These are phyloP conservation scores for Drosophila picticornis DNA, from an alignment of 2,888 invertebrate species.

Conservation along the genomic window DNA sequence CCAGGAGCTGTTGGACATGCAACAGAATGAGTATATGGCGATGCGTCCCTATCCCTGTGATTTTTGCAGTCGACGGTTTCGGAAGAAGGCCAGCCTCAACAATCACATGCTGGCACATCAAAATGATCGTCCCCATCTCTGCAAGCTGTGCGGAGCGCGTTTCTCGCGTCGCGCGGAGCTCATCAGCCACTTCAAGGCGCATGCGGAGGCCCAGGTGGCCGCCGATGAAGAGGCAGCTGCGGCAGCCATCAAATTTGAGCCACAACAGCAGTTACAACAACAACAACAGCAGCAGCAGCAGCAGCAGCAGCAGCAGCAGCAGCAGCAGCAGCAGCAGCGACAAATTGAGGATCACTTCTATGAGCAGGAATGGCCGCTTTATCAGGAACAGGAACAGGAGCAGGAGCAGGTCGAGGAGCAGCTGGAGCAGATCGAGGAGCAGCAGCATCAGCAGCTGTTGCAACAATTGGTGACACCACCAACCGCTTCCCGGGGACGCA, in stretches of 20 bases:
- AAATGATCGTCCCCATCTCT: conserved; percentile 92
- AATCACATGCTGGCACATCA: conserved; percentile 95
- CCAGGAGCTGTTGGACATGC: conserved; percentile 88
- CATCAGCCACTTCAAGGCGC: conserved; percentile 93
- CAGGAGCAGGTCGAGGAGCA: conserved; percentile 29
- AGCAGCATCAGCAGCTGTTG: conserved; percentile 38
- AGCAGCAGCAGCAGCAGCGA: conserved; percentile 54
- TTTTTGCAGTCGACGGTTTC: conserved; percentile 93
- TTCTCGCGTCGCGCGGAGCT: conserved; percentile 92
- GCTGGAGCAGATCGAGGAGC: conserved; percentile 3
- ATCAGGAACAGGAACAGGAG: conserved; percentile 49
- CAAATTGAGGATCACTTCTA: conserved; percentile 82
- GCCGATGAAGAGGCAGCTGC: conserved; percentile 72
- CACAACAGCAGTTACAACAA: conserved; percentile 44
- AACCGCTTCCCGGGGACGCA: conserved; percentile 68
- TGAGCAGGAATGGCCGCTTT: conserved; percentile 81
- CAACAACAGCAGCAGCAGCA: conserved; percentile 56
- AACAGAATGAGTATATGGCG: conserved; percentile 90
- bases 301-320: conserved; percentile 43
- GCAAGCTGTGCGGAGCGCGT: conserved; percentile 92
- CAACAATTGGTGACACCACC: conserved; percentile 42
- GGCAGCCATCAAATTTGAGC: conserved; percentile 61
- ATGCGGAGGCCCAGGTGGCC: conserved; percentile 90
- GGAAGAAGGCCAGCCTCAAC: conserved; percentile 93
- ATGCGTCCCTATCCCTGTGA: conserved; percentile 93